These are phyloP conservation scores for Styela plicata DNA, from an alignment of 23 tunicate genomes.

Conservation along the genomic window DNA sequence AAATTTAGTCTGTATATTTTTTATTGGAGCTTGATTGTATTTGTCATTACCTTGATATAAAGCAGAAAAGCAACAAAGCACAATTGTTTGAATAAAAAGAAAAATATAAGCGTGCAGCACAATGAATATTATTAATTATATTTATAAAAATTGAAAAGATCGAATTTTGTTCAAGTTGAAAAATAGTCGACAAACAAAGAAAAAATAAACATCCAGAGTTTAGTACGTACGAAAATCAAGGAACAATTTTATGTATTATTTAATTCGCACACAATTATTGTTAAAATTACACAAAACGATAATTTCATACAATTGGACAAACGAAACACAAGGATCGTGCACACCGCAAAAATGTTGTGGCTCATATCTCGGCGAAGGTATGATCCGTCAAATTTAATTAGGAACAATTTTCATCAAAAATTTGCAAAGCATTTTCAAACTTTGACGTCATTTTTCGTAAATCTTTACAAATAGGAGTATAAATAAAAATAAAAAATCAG, in stretches of 20 bases:
- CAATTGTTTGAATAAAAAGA: not conserved
- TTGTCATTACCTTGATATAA: no score
- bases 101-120: not conserved
- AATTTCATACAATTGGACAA: no score
- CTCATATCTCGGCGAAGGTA: no score
- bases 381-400: no score
- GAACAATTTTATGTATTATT: not conserved
- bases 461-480: no score
- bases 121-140: not conserved
- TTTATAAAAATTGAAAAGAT: not conserved
- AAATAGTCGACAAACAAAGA: not conserved
- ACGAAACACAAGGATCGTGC: no score
- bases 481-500: no score
- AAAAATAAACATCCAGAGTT: not conserved
- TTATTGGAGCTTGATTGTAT: no score
- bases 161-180: not conserved
- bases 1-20: not conserved
- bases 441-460: not conserved
- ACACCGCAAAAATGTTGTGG: no score
- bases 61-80: not conserved
- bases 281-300: no score
- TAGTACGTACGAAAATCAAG: not conserved
- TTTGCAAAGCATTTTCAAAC: not conserved
- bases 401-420: no score
- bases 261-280: not conserved